These are phyloP conservation scores for Oryzias dopingdopingensis DNA, from an alignment of 2,797 vertebrate genomes.

Conservation along the genomic window DNA sequence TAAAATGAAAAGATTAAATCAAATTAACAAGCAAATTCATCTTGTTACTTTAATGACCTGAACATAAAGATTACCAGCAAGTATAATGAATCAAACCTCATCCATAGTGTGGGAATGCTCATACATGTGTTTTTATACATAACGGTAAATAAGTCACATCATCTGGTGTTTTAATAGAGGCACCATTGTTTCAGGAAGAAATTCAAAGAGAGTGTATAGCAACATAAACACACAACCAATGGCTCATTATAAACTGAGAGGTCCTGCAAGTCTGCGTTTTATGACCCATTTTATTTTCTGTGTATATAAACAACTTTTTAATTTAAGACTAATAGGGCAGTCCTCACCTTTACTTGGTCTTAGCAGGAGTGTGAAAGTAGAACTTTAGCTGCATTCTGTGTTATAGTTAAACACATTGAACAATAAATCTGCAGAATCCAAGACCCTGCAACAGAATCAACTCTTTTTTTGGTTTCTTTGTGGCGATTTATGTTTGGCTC, in stretches of 20 bases:
- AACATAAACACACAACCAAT: conserved; percentile 11
- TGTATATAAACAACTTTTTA: conserved; percentile 50
- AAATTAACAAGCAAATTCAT: too few relatives aligned
- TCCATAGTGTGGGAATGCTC: not conserved
- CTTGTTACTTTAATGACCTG: too few relatives aligned
- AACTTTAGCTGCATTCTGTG: conserved; percentile 21
- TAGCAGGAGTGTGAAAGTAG: conserved; percentile 25
- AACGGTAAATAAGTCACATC: conserved; percentile 21
- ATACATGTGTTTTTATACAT: conserved; percentile 4
- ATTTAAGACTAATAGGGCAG: conserved; percentile 47
- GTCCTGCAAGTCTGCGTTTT: conserved; percentile 48
- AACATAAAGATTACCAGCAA: too few relatives aligned
- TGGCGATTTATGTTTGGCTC: conserved; percentile 38
- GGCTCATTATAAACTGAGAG: conserved; percentile 49
- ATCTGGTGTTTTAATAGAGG: conserved; percentile 45
- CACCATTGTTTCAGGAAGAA: conserved; percentile 54
- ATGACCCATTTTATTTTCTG: conserved; percentile 57
- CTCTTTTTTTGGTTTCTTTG: conserved; percentile 39
- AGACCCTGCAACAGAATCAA: conserved; percentile 38
- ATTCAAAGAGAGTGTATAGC: conserved; percentile 27
- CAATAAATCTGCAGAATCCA: conserved; percentile 43
- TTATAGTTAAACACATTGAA: conserved; percentile 28
- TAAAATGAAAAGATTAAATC: too few relatives aligned
- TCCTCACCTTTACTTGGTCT: conserved; percentile 16
- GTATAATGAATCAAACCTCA: conserved; percentile 13